Conservation (phyloP, 2,113 vertebrate species). For the Melanostigma gelatinosum region DNA sequence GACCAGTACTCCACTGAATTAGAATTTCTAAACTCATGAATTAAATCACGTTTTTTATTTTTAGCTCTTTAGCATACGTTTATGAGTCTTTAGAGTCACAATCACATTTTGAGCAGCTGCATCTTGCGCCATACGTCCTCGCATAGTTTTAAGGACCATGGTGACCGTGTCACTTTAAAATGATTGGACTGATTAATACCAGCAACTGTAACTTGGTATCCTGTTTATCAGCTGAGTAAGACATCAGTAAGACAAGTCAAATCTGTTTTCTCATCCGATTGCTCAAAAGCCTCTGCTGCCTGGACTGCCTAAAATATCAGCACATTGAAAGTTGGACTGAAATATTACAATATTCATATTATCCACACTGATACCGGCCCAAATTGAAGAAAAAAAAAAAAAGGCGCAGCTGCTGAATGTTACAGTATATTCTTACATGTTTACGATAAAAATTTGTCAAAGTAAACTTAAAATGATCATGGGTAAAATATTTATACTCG, state of each 20-base stretch:
- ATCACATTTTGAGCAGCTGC: background rate
- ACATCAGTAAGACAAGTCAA: background rate
- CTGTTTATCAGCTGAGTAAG: background rate
- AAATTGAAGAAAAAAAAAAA: background rate
- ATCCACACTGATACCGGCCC: background rate
- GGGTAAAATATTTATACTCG: background rate
- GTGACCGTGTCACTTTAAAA: background rate
- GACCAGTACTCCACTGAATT: background rate
- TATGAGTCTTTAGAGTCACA: background rate
- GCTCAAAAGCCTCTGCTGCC: background rate
- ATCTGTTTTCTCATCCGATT: background rate
- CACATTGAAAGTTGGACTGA: background rate
- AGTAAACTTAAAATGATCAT: background rate
- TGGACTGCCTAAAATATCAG: background rate
- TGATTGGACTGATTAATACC: background rate
- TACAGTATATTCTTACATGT: background rate
- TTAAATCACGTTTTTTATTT: background rate
- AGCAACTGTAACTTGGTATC: background rate
- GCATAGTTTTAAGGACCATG: background rate
- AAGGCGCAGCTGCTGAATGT: background rate
- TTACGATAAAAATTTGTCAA: background rate
- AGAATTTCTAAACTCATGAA: background rate
- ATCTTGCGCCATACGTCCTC: background rate
- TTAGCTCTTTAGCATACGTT: background rate
- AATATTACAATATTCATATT: background rate